Percentiles rank a stretch among this genome's conserved stretches.
phyloP scores from a whole-genome alignment of 1,140 invertebrate genomes.

The Aphelenchoides fujianensis region DNA sequence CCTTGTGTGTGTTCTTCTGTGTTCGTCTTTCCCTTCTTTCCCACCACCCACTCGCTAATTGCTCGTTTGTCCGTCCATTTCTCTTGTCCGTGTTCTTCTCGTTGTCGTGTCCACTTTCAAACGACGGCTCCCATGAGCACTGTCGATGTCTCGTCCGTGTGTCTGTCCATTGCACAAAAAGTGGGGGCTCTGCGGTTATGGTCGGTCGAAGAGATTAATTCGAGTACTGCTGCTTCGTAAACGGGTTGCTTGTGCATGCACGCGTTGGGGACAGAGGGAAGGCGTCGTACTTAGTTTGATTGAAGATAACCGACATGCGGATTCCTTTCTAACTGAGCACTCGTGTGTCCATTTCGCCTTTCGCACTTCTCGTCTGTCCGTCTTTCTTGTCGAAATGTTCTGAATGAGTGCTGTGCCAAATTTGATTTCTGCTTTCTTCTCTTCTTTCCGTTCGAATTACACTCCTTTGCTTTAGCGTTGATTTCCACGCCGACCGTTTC shows the following conservation, averaged over 20 bases:
- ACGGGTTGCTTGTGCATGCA: too few relatives aligned
- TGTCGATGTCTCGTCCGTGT: too few relatives aligned
- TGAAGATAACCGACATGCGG: too few relatives aligned
- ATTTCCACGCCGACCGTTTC: conserved; percentile 52
- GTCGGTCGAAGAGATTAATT: too few relatives aligned
- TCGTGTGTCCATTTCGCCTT: conserved; percentile 8
- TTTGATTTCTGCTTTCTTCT: neutral
- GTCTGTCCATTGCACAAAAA: too few relatives aligned
- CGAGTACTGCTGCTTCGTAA: too few relatives aligned
- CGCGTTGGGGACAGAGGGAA: too few relatives aligned
- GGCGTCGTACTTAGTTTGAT: too few relatives aligned
- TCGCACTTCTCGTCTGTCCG: neutral
- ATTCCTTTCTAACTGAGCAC: conserved; percentile 16
- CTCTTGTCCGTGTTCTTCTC: too few relatives aligned
- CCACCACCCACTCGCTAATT: conserved; percentile 3
- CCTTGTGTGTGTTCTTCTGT: conserved; percentile 26
- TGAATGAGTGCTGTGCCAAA: neutral
- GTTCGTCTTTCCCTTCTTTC: conserved; percentile 14
- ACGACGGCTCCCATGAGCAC: too few relatives aligned
- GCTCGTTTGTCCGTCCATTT: conserved; percentile 19
- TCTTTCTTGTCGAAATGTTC: neutral
- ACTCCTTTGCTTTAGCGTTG: conserved; percentile 46
- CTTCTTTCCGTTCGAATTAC: neutral
- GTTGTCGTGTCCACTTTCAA: too few relatives aligned
- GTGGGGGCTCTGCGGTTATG: too few relatives aligned